Conservation (phyloP, 2,797 vertebrate genomes). For the Selene dorsalis region DNA sequence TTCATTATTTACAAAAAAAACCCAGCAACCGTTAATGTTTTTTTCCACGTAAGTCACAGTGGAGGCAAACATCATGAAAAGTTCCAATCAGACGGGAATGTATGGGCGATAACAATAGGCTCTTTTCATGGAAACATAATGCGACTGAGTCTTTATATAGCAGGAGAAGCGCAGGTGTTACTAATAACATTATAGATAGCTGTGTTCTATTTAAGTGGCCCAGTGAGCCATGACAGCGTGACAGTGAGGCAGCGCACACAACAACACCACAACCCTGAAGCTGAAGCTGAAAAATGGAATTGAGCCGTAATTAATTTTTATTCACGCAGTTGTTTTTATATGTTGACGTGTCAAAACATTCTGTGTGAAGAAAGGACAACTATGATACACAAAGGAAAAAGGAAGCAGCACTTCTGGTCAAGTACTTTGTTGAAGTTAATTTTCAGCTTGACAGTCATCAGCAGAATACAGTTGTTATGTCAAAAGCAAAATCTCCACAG, state of each 20-base stretch:
- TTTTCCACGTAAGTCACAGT: neutral
- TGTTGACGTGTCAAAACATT: neutral
- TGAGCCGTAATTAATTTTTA: neutral
- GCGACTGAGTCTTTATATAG: neutral
- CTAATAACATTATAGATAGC: neutral
- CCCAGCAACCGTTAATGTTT: neutral
- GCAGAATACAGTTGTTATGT: neutral
- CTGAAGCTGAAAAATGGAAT: neutral
- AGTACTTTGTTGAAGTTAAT: neutral
- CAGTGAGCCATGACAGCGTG: neutral
- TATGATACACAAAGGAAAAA: neutral
- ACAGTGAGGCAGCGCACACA: neutral
- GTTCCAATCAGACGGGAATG: neutral
- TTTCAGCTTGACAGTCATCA: neutral
- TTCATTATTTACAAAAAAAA: constrained; percentile 18
- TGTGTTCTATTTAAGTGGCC: neutral
- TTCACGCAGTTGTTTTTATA: neutral
- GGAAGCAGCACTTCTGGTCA: neutral
- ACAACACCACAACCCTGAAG: neutral
- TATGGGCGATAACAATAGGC: neutral
- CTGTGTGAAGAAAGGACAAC: neutral
- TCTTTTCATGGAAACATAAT: neutral
- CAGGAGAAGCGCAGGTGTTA: neutral
- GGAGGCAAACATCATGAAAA: neutral
- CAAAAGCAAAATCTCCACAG: neutral